phyloP scores from a whole-genome alignment of 2,888 invertebrate genomes.

The Rhagonycha lutea region DNA sequence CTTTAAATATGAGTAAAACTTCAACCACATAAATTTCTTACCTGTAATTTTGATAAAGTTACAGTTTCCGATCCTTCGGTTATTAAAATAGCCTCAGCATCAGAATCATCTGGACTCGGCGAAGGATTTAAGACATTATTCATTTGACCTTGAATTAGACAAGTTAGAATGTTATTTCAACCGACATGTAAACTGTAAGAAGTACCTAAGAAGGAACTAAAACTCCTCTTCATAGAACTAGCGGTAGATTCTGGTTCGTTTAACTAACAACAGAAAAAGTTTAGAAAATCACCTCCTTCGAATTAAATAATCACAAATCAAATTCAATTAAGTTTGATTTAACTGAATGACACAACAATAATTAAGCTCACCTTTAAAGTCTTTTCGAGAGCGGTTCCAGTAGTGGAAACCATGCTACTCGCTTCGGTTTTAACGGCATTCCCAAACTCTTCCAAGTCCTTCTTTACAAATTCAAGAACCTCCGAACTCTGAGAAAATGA shows the following conservation, averaged over 20 bases:
- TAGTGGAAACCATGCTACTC: constrained; percentile 66
- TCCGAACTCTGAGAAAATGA: constrained; percentile 65
- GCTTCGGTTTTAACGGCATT: constrained; percentile 74
- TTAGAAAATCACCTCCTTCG: not conserved
- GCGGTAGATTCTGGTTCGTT: constrained; percentile 75
- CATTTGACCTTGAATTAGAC: constrained; percentile 62
- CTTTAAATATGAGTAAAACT: not conserved
- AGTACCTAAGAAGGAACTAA: constrained; percentile 70
- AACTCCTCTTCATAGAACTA: constrained; percentile 71
- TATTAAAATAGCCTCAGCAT: constrained; percentile 70
- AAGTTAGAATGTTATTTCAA: constrained; percentile 2
- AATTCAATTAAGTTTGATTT: not conserved
- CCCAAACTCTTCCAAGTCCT: constrained; percentile 76
- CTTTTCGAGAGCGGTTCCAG: constrained; percentile 70
- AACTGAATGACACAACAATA: not conserved
- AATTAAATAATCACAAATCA: not conserved
- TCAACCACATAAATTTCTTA: constrained; percentile 34
- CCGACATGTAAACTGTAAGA: not conserved
- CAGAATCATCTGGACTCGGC: constrained; percentile 66
- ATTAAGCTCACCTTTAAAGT: constrained; percentile 63
- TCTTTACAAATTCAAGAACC: constrained; percentile 76
- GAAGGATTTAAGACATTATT: constrained; percentile 71
- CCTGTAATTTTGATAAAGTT: constrained; percentile 64
- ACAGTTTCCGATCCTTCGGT: constrained; percentile 69
- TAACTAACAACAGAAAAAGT: constrained; percentile 57